Evolutionary conservation across 1,140 invertebrate genomes (phyloP).

Genomic region (Pectinophora gossypiella): DNA sequence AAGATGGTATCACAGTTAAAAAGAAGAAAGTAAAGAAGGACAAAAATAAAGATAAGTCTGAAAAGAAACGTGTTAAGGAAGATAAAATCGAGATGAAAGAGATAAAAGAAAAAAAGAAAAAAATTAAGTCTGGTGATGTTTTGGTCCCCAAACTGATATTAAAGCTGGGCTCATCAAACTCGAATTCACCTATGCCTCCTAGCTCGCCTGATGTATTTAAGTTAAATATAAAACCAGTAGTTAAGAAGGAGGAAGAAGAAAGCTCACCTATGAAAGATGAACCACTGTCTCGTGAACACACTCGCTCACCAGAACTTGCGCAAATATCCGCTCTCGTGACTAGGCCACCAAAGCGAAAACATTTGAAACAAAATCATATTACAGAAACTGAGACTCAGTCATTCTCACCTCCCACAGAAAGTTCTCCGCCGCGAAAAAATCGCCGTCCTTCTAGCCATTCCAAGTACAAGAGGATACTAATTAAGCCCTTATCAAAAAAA

Average conservation of each 20-base stretch:
- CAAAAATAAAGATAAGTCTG: conserved; percentile 77
- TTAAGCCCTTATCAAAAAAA: conserved; percentile 58
- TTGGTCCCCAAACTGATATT: conserved; percentile 87
- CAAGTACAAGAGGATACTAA: conserved; percentile 66
- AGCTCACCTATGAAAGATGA: conserved; percentile 27
- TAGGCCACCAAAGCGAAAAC: conserved; percentile 83
- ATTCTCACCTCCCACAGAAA: conserved; percentile 44
- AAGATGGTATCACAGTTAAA: conserved; percentile 79
- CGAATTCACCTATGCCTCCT: conserved; percentile 78
- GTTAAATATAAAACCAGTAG: conserved; percentile 84
- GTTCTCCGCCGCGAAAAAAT: conserved; percentile 51
- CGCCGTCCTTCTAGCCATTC: conserved; percentile 53
- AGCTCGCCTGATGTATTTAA: conserved; percentile 81
- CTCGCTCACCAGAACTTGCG: conserved; percentile 86
- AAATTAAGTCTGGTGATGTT: conserved; percentile 75
- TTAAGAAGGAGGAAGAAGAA: conserved; percentile 78
- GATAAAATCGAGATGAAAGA: conserved; percentile 75
- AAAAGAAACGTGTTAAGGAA: conserved; percentile 78
- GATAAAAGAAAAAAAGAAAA: conserved; percentile 77
- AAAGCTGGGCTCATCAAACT: conserved; percentile 81
- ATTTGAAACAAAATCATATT: conserved; percentile 58
- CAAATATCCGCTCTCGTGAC: conserved; percentile 88
- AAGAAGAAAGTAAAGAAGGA: conserved; percentile 88
- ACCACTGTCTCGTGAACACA: conserved; percentile 69
- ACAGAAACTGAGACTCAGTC: conserved; percentile 35